Evolutionary conservation across 92 coral and sea anemone species (phyloP), one percentile per base, ranked within the genome.

Genomic region (Montipora capitata): DNA sequence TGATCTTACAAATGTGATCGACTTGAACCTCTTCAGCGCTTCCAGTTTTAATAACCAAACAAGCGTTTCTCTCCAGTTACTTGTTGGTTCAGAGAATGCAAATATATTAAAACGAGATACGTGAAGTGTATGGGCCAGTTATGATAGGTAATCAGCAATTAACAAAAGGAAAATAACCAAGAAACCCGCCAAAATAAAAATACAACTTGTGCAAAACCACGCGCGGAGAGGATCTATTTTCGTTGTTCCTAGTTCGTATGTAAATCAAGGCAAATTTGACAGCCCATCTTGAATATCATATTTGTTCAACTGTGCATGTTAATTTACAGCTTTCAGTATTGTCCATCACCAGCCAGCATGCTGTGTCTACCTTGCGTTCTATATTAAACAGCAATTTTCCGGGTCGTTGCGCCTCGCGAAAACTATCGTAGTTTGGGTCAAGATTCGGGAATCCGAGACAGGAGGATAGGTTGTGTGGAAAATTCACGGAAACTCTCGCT

Each of bases 261-360:
- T 73, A 83, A 83, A 83, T 83, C 72, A 72, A 18, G 40, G 39
- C 39, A 72, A 44, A 14, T 38, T 83, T 72, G 79, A 58, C 87
- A 72, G 80, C 18, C 79, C 70, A 10, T 72, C 44, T 83, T 61
- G 48, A 61, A 83, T 72, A 43, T 59, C 87, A 5, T 83, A 83
- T 83, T 83, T 83, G 87, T 38, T 40, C 79, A 83, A 73, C 87
- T 83, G 87, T 83, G 87, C 71, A 72, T 83, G 87, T 72, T 72
- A 83, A 72, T 83, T 72, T 72, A 69, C 87, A 73, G 72, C 63
- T 44, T 11, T 72, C 5, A 69, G 58, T 42, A 83, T 83, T 83
- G 87, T 83, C 79, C 87, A 13, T 83, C 79, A 83, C 43, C 72
- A 58, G 41, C 11, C 71, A 70, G 42, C 78, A 56, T 20, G 87